Conservation (phyloP, 2,888 invertebrate genomes). For the Stegana nigrithorax region DNA sequence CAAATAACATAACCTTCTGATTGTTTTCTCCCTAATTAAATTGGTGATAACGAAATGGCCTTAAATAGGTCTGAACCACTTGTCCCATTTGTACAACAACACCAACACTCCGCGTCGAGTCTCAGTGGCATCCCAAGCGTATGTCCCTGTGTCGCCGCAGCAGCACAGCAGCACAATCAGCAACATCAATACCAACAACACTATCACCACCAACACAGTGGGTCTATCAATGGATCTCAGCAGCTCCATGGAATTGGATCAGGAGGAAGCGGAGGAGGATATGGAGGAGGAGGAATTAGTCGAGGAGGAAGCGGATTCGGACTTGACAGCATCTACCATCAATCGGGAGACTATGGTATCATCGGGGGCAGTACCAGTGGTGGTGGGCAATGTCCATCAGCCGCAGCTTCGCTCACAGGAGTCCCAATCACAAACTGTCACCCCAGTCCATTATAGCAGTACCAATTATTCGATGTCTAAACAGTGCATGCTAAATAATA, state of each 20-base stretch:
- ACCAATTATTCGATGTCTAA: slow-evolving; percentile 70
- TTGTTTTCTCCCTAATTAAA: background rate
- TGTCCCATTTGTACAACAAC: slow-evolving; percentile 69
- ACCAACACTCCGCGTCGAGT: slow-evolving; percentile 68
- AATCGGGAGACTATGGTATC: slow-evolving; percentile 69
- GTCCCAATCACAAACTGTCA: slow-evolving; percentile 67
- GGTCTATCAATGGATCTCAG: slow-evolving; percentile 68
- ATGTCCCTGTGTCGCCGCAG: slow-evolving; percentile 68
- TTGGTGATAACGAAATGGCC: background rate
- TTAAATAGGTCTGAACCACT: slow-evolving; percentile 67
- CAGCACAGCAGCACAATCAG: slow-evolving; percentile 58
- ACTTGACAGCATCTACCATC: slow-evolving; percentile 71
- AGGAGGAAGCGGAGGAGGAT: slow-evolving; percentile 58
- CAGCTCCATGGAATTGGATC: slow-evolving; percentile 69
- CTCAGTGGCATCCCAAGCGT: slow-evolving; percentile 69
- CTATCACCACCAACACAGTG: slow-evolving; percentile 65
- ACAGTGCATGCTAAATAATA: slow-evolving; percentile 66
- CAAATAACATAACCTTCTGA: background rate
- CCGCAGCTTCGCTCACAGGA: slow-evolving; percentile 66
- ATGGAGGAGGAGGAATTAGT: slow-evolving; percentile 65
- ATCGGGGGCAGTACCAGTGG: slow-evolving; percentile 56
- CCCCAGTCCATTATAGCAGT: slow-evolving; percentile 70
- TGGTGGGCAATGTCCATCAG: slow-evolving; percentile 65
- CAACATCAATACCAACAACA: slow-evolving; percentile 60
- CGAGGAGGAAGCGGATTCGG: slow-evolving; percentile 69